Conservation (phyloP, 2,113 vertebrate species). For the Proteles cristata region DNA sequence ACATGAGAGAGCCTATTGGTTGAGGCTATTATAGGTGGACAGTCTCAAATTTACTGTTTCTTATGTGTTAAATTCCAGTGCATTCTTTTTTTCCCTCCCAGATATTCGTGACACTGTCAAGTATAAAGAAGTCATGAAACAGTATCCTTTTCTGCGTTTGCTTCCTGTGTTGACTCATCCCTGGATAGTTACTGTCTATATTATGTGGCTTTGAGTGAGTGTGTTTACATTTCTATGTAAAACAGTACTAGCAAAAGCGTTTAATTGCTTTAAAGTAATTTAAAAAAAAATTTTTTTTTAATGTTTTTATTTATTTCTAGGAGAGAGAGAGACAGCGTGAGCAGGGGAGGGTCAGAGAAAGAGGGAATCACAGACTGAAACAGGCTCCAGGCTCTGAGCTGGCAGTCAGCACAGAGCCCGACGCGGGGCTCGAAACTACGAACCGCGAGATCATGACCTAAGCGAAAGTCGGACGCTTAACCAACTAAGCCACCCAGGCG, state of each 20-base stretch:
- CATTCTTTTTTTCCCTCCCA: slow-evolving; percentile 69
- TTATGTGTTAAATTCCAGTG: slow-evolving; percentile 3
- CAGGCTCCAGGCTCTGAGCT: no score
- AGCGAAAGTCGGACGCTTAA: no score
- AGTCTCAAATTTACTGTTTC: background rate
- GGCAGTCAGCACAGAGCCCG: no score
- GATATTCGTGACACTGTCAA: slow-evolving; percentile 98
- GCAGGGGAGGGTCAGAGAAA: no score
- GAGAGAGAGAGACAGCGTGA: no score
- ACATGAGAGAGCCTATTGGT: background rate
- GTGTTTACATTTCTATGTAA: background rate
- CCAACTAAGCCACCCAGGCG: no score
- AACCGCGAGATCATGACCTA: no score
- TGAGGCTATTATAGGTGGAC: background rate
- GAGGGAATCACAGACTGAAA: no score
- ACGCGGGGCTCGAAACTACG: no score
- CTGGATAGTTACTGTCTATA: background rate
- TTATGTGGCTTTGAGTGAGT: background rate
- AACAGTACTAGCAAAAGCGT: slow-evolving; percentile 12
- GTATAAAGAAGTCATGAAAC: slow-evolving; percentile 99
- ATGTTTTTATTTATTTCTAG: no score
- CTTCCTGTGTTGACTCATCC: background rate
- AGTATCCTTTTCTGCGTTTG: slow-evolving; percentile 89
- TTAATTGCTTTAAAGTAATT: background rate
- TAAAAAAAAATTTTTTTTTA: no score